Evolutionary conservation across 2,113 vertebrate species (phyloP), one percentile per base, ranked within the genome.

Genomic region (Misgurnus mizolepis): DNA sequence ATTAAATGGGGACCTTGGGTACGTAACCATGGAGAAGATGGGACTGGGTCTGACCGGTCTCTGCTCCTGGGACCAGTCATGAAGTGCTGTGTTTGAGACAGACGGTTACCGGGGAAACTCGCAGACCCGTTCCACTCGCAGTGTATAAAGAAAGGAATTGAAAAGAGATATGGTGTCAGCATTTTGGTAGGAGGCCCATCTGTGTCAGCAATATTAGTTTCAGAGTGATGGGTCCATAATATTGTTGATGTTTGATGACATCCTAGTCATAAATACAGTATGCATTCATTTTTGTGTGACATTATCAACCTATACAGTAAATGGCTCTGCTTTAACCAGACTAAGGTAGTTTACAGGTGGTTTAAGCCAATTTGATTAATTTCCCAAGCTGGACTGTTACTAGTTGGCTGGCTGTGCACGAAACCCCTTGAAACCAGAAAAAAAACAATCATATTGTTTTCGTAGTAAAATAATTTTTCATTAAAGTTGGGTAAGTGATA

Each of bases 11-110:
- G 83, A 78, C 80, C 80, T 80, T 71, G 60, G 47, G 74, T 78
- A 78, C 65, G 83, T 82, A 82, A 81, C 85, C 78, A 84, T 83
- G 85, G 83, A 75, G 85, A 84, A 76, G 60, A 75, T 50, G 60
- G 73, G 60, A 82, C 80, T 80, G 55, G 65, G 77, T 67, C 67
- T 82, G 82, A 84, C 85, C 67, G n/a, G 82, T 65, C 82, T 83
- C 50, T 80, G 80, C 82, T 84, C 82, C 47, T 67, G 83, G 85
- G 83, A 86, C 75, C 17, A 43, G 65, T 65, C 74, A 82, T 78
- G 74, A 83, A 82, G 49, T 12, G 75, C 74, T 40, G 58, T 70
- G 66, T 74, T 82, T 40, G 80, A 81, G 40, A 80, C 78, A 78
- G 45, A 40, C 4, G 70, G 84, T 85, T 85, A 75, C 84, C 84